Evolutionary conservation across 2,888 invertebrate genomes (phyloP).

Genomic region (Therioaphis trifolii): DNA sequence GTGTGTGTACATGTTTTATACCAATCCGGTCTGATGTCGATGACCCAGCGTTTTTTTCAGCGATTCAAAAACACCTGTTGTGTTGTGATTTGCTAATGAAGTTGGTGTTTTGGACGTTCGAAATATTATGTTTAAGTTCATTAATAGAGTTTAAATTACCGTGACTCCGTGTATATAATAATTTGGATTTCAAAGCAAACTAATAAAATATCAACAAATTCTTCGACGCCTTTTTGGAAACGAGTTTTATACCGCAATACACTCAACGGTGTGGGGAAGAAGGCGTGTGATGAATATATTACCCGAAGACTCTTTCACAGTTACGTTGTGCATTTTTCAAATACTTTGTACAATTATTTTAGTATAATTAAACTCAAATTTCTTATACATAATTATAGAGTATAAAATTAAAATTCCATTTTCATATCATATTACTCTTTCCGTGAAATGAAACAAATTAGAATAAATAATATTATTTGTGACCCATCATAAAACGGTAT

Average conservation of each 20-base stretch:
- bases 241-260: not conserved
- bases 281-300: too few species aligned
- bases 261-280: too few species aligned
- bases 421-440: too few species aligned
- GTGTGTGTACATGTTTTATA: constrained; percentile 15
- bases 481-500: too few species aligned
- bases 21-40: constrained; percentile 60
- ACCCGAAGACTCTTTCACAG: too few species aligned
- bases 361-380: too few species aligned
- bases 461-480: too few species aligned
- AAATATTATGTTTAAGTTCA: constrained; percentile 11
- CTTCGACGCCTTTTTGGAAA: not conserved
- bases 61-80: constrained; percentile 50
- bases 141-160: constrained; percentile 31
- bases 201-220: not conserved
- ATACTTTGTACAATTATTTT: too few species aligned
- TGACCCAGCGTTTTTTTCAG: constrained; percentile 44
- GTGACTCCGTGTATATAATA: not conserved
- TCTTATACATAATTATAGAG: too few species aligned
- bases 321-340: too few species aligned
- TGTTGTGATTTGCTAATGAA: constrained; percentile 48
- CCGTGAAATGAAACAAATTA: too few species aligned
- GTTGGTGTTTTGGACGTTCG: constrained; percentile 2
- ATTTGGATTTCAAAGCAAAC: not conserved
- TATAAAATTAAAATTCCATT: too few species aligned